Percentiles rank a stretch among this genome's conserved stretches.
Evolutionary conservation across 2,113 vertebrate species (phyloP).

Genomic region (Oriolus oriolus): DNA sequence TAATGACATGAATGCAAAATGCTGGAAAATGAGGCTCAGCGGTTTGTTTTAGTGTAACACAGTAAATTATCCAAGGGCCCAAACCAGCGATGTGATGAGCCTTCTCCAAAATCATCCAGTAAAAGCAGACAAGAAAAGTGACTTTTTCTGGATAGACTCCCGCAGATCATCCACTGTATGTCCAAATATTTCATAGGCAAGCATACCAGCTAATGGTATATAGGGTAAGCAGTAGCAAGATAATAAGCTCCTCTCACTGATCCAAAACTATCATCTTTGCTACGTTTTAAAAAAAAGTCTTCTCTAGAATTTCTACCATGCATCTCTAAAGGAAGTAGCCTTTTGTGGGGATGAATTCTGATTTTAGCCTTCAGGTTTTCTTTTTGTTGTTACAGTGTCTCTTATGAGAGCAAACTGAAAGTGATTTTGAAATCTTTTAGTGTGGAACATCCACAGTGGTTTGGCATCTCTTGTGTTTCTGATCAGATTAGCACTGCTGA

Average conservation of each 20-base stretch:
- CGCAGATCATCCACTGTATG: not conserved
- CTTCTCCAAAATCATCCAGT: not conserved
- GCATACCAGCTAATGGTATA: not conserved
- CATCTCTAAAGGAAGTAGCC: not conserved
- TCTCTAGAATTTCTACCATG: not conserved
- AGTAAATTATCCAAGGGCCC: not conserved
- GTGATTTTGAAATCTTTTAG: not conserved
- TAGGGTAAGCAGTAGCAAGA: not conserved
- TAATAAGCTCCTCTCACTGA: not conserved
- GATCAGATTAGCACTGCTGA: not conserved
- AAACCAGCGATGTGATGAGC: not conserved
- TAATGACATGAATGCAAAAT: not conserved
- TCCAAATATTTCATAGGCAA: not conserved
- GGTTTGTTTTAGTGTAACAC: not conserved
- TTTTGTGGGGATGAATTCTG: not conserved
- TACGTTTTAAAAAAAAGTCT: not conserved
- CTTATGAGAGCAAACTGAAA: not conserved
- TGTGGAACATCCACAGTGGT: not conserved
- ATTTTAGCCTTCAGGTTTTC: not conserved
- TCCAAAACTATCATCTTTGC: not conserved
- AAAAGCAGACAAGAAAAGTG: not conserved
- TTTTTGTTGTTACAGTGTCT: not conserved
- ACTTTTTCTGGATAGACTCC: not conserved
- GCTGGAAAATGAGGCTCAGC: not conserved
- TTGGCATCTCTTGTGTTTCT: not conserved